A percentile compares a stretch with the other conserved stretches of the same genome.
Evolutionary conservation across 1,140 invertebrate genomes (phyloP).

Genomic region (Drosophila parvula): DNA sequence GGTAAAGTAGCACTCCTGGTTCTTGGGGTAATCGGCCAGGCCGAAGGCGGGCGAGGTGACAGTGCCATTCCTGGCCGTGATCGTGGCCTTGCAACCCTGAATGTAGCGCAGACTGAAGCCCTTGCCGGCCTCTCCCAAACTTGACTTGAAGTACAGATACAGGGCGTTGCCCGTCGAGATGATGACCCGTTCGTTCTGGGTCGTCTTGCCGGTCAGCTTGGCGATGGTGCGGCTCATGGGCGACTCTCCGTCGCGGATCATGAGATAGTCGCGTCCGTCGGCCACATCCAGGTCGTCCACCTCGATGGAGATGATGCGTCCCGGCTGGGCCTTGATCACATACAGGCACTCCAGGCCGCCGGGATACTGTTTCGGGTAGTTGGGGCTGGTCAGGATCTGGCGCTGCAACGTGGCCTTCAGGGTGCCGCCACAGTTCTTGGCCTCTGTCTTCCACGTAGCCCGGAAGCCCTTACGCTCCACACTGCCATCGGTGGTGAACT

Average conservation of each 20-base stretch:
- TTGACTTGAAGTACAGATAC: conserved; percentile 96
- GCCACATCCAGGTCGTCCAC: conserved; percentile 96
- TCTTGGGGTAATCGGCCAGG: conserved; percentile 93
- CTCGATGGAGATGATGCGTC: conserved; percentile 94
- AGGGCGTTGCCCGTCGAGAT: conserved; percentile 95
- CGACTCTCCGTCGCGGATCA: conserved; percentile 94
- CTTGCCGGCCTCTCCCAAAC: conserved; percentile 92
- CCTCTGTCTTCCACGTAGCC: conserved; percentile 96
- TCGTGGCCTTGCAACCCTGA: conserved; percentile 93
- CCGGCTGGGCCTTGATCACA: conserved; percentile 94
- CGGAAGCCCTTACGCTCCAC: conserved; percentile 97
- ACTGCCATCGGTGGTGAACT: conserved; percentile 96
- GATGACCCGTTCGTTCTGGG: conserved; percentile 92
- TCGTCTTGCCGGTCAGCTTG: conserved; percentile 90
- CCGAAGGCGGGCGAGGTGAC: conserved; percentile 94
- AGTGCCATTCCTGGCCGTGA: conserved; percentile 92
- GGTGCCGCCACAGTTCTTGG: conserved; percentile 93
- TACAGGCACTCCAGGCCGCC: conserved; percentile 97
- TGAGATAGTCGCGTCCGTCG: conserved; percentile 92
- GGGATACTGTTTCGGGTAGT: conserved; percentile 96
- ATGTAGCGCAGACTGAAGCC: conserved; percentile 96
- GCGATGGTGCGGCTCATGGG: conserved; percentile 93
- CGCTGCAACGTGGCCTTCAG: conserved; percentile 92
- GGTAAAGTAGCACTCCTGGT: conserved; percentile 95
- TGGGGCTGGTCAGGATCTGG: conserved; percentile 93